phyloP scores from a whole-genome alignment of 2,797 vertebrate species.

The Chelonia mydas region DNA sequence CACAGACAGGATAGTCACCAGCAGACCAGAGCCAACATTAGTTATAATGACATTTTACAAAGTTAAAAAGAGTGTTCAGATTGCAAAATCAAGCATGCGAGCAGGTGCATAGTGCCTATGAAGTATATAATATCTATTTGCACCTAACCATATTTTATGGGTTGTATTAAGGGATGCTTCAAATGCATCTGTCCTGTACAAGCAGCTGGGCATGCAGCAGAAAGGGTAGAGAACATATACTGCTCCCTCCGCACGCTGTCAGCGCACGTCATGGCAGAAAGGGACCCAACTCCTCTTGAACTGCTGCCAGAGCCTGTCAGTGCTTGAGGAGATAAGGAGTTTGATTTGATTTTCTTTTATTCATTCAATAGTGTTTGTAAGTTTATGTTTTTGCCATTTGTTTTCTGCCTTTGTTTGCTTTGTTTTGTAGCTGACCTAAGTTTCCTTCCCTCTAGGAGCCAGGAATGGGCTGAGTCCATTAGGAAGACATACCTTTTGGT shows the following conservation, averaged over 20 bases:
- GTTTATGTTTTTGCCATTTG: neutral
- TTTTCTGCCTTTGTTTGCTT: neutral
- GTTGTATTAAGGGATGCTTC: too few species aligned
- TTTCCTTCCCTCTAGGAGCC: neutral
- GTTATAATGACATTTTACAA: neutral
- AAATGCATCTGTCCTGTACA: too few species aligned
- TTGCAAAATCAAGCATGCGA: neutral
- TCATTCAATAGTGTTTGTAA: too few species aligned
- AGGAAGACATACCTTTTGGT: fast-evolving
- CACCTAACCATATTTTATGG: too few species aligned
- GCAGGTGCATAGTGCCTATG: neutral
- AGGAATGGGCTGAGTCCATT: neutral
- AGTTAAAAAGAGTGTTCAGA: neutral
- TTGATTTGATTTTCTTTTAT: neutral
- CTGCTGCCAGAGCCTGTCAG: fast-evolving
- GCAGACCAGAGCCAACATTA: neutral
- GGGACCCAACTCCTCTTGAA: too few species aligned
- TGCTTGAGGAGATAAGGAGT: neutral
- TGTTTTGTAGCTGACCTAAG: neutral
- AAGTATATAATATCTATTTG: too few species aligned
- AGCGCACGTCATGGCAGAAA: too few species aligned
- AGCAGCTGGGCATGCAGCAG: too few species aligned
- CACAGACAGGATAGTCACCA: neutral
- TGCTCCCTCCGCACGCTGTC: neutral
- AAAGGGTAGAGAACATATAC: neutral